A percentile compares a stretch with the other conserved stretches of the same genome.
Evolutionary conservation across 2,113 vertebrate genomes (phyloP).

Genomic region (Tretioscincus oriximinensis): DNA sequence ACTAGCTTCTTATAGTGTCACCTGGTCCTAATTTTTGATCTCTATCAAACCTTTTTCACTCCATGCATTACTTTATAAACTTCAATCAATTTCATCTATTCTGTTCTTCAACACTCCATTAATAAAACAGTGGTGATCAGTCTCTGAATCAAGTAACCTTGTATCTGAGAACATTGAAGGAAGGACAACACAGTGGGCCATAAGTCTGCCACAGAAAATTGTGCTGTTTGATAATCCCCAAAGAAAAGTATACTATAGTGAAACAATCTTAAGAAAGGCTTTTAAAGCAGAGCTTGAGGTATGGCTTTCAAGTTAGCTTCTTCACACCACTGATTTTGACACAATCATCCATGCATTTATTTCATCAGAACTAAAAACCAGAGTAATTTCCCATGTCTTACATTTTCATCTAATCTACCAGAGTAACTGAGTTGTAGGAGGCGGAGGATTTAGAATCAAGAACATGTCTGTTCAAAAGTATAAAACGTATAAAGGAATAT

Average conservation of each 20-base stretch:
- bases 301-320: not conserved
- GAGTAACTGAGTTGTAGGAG: not conserved
- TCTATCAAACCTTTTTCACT: no score
- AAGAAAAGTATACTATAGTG: not conserved
- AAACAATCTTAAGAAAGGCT: not conserved
- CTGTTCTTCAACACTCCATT: not conserved
- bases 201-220: no score
- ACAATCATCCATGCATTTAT: conserved; percentile 6
- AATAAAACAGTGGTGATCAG: not conserved
- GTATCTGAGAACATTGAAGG: not conserved
- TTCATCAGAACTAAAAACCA: not conserved
- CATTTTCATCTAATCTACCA: not conserved
- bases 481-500: not conserved
- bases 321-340: conserved; percentile 2
- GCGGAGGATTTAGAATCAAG: not conserved
- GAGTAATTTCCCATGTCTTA: not conserved
- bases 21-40: no score
- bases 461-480: not conserved
- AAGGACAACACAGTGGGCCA: not conserved
- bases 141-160: not conserved
- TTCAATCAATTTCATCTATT: no score
- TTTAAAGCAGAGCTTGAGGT: not conserved
- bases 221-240: no score
- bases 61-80: no score
- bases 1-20: no score